phyloP scores from a whole-genome alignment of 2,888 invertebrate genomes.

The Hypomecis punctinalis region DNA sequence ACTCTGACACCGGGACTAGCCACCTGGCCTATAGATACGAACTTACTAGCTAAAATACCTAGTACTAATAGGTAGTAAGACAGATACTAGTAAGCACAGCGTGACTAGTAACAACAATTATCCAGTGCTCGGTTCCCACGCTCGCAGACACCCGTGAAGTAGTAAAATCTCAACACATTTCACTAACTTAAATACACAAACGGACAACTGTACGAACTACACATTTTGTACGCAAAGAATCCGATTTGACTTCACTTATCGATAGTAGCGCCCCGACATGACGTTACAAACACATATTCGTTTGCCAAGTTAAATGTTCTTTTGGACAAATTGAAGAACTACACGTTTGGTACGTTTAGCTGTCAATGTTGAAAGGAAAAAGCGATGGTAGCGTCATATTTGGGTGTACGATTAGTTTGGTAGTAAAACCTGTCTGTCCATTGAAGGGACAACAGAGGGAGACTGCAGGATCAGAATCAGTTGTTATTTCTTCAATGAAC shows the following conservation, averaged over 20 bases:
- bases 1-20: no score
- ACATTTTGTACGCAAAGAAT: no score
- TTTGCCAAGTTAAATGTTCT: neutral
- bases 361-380: neutral
- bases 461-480: constrained; percentile 2
- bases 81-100: neutral
- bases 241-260: no score
- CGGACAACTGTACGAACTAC: no score
- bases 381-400: neutral
- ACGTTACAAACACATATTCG: constrained; percentile 5
- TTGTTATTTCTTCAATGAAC: constrained; percentile 9
- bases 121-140: constrained; percentile 8
- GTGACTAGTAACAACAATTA: neutral
- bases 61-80: no score
- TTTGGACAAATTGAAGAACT: neutral
- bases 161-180: neutral
- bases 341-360: neutral
- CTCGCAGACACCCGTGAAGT: constrained; percentile 8
- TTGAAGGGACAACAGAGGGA: constrained; percentile 13
- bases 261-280: neutral
- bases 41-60: no score
- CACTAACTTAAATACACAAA: no score
- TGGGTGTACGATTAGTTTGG: neutral
- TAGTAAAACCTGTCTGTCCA: constrained; percentile 15
- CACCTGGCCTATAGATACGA: no score